Evolutionary conservation across 2,113 vertebrate species (phyloP).

Genomic region (Hepsetus odoe): DNA sequence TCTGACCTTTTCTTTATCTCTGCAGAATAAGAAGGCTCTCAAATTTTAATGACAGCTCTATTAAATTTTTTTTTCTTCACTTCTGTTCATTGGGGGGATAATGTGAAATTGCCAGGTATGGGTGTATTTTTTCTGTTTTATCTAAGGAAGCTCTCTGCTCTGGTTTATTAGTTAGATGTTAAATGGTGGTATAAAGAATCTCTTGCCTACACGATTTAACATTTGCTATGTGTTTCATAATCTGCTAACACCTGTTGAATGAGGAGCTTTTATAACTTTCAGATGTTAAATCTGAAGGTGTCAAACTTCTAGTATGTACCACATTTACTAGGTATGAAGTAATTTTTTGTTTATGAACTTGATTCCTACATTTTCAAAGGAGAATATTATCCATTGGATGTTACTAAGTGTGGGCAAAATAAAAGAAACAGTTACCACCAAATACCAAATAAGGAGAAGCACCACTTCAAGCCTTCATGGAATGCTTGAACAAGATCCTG

Average conservation of each 20-base stretch:
- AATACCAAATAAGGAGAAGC: background rate
- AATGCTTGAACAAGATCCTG: too few species aligned
- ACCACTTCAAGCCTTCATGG: too few species aligned
- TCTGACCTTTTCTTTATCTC: constrained; percentile 10
- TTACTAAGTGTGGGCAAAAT: background rate
- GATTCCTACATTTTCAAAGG: background rate
- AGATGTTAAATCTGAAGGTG: background rate
- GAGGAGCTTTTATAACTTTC: background rate
- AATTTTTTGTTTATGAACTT: too few species aligned
- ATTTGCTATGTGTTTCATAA: constrained; percentile 21
- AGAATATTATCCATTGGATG: background rate
- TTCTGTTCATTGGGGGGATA: background rate
- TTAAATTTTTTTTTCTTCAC: constrained; percentile 12
- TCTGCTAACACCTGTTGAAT: constrained; percentile 1
- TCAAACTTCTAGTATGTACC: background rate
- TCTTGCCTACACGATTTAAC: constrained; percentile 7
- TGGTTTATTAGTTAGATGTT: background rate
- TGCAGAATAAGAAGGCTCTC: constrained; percentile 52
- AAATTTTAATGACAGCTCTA: constrained; percentile 54
- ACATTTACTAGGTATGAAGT: background rate
- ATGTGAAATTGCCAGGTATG: constrained; percentile 16
- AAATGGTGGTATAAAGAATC: background rate
- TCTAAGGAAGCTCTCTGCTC: constrained; percentile 19
- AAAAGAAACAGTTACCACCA: background rate
- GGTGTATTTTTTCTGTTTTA: background rate